Base-by-base conservation (phyloP, 2,888 invertebrate species). In the Escarpia spicata region DNA sequence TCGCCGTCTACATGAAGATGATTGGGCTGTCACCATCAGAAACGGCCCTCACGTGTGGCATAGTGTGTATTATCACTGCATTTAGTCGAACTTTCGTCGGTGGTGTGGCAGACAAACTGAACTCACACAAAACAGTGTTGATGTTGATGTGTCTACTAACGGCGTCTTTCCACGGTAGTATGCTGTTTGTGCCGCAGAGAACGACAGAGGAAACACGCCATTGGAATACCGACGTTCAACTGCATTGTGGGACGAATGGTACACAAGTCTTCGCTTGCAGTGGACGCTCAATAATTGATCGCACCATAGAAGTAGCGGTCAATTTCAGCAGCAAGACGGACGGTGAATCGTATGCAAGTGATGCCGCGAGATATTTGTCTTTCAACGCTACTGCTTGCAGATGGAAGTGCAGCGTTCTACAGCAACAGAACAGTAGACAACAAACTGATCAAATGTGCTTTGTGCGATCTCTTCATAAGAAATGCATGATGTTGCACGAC, bases 111-210 rank as follows among this genome's bases (percentile, higher is more conserved):
- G 98, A 98, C 96, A 97, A 97, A 97, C 97, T 97, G 95, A 97
- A 97, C 92, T 98, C 98, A 96, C 98, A 98, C 97, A 98, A 98
- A 96, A 97, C 98, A 0, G 98, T 98, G 44, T 98, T 98, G 93
- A 97, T 98, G 94, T 97, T 98, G 93, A 98, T 98, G 93, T 97
- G 98, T 94, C 97, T 98, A 93, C 96, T 98, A 93, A 98, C 98
- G 95, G 98, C 98, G 8, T 97, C 98, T 1, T 98, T 98, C 95
- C 98, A 98, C 96, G 98, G 98, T 95, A 97, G 98, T 4, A 97
- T 98, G 95, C 97, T 98, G 92, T 94, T 96, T 43, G 95, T 96
- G 10, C 96, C 96, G 4, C 93, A 75, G 75, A 75, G 19, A 75
- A 26, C 26, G 75, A 26, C 19, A 6, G 19, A 15, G 75, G 75